Base-by-base conservation (phyloP, 2,797 vertebrate species). In the Anabacerthia variegaticeps region DNA sequence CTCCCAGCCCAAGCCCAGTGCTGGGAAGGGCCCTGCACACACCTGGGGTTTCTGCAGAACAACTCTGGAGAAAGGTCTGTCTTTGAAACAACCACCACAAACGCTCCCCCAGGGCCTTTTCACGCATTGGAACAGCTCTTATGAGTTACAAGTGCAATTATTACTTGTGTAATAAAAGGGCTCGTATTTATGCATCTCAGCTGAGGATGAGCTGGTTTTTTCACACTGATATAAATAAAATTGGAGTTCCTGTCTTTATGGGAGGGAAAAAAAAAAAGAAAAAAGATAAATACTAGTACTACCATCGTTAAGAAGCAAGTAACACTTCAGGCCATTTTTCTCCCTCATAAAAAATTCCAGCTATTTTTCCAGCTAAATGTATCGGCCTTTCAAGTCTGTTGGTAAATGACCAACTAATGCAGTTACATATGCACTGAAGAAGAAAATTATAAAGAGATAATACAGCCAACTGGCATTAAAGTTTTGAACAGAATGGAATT, bases 361-460 rank as follows among this genome's bases (percentile, higher is more conserved):
- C 37, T 81, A 48, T 72, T 95, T 89, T 84, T 63, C 62, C 17
- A 65, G 69, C 73, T 90, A 81, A 81, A 66, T 12, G 32, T 54
- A 36, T 44, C 46, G 39, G 74, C 78, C 89, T 89, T 86, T 90
- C 81, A 84, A 80, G 82, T 32, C 85, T 88, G 75, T 92, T 96
- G 93, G 93, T 96, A 95, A 97, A 77, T 62, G 80, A 89, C 73
- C 80, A 90, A 96, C 86, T 95, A 95, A 94, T 48, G 59, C 46
- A 58, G 85, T 83, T 95, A 71, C 15, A 1, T 52, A 88, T 23
- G 69, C 92, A 76, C 58, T 75, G 90, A 93, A 83, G 88, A 92
- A 92, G 89, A 96, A 94, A 97, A 96, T 92, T 85, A 85, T 84
- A 43, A 88, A 89, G 92, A 76, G 85, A 75, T 72, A 92, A 92